Conservation (phyloP, 2,797 vertebrate genomes). For the Spea hammondii region DNA sequence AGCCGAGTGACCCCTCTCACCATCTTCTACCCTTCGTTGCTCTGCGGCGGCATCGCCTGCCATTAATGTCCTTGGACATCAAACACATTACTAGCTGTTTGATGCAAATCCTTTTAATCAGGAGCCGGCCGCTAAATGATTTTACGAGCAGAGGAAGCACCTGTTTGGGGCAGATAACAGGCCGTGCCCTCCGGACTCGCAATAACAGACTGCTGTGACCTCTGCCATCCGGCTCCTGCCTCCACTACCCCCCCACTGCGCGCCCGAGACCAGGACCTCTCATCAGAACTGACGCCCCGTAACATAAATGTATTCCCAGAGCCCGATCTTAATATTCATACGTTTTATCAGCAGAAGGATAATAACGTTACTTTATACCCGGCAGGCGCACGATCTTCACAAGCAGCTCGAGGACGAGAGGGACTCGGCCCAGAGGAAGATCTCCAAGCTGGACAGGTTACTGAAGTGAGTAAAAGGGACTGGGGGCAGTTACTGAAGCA, state of each 20-base stretch:
- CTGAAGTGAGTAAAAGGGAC: slow-evolving; percentile 76
- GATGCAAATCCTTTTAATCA: slow-evolving; percentile 57
- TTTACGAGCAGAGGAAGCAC: slow-evolving; percentile 77
- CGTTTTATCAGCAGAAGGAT: too few species aligned
- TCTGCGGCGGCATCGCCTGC: slow-evolving; percentile 61
- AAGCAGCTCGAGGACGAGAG: slow-evolving; percentile 79
- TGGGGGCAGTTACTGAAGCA: background rate
- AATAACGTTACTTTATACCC: background rate
- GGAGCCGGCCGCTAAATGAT: slow-evolving; percentile 68
- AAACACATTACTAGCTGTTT: slow-evolving; percentile 62
- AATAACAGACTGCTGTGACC: too few species aligned
- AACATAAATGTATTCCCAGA: too few species aligned
- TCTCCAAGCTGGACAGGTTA: slow-evolving; percentile 73
- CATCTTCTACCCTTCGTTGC: slow-evolving; percentile 67
- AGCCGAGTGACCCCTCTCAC: slow-evolving; percentile 24
- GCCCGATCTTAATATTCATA: too few species aligned
- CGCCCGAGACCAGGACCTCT: too few species aligned
- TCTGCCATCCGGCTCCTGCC: too few species aligned
- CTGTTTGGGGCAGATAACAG: slow-evolving; percentile 71
- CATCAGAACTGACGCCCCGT: too few species aligned
- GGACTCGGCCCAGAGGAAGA: slow-evolving; percentile 73
- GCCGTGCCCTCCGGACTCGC: slow-evolving; percentile 66
- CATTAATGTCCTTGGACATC: slow-evolving; percentile 67
- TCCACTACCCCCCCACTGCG: too few species aligned
- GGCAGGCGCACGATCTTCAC: slow-evolving; percentile 75